Conservation (phyloP, 92 coral and sea anemone species). For the Zoanthus sansibaricus region DNA sequence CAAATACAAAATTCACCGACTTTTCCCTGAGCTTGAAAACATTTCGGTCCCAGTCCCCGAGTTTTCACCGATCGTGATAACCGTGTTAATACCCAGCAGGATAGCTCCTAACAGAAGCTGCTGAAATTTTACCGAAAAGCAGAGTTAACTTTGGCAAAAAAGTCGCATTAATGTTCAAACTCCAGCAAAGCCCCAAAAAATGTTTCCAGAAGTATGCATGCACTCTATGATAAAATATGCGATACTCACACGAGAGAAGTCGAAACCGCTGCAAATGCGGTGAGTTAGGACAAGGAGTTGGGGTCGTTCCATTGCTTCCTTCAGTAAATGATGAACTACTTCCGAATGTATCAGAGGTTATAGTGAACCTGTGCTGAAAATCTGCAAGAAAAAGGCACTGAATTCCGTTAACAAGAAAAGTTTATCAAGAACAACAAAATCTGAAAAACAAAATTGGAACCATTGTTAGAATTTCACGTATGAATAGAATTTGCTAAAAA, state of each 20-base stretch:
- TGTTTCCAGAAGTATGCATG: background rate
- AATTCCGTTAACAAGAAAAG: background rate
- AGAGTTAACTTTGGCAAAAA: too few relatives aligned
- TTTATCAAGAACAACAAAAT: background rate
- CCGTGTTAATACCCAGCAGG: too few relatives aligned
- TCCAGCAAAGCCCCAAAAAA: too few relatives aligned
- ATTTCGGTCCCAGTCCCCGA: too few relatives aligned
- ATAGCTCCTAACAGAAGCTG: too few relatives aligned
- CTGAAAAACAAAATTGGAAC: too few relatives aligned
- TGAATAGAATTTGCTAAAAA: background rate
- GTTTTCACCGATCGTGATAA: too few relatives aligned
- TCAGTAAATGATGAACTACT: slow-evolving; percentile 63
- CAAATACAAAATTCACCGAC: too few relatives aligned
- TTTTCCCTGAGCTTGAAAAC: too few relatives aligned
- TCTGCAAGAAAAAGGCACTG: slow-evolving; percentile 38
- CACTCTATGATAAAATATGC: background rate
- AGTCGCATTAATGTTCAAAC: too few relatives aligned
- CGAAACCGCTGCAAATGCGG: slow-evolving; percentile 71
- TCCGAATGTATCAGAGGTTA: slow-evolving; percentile 80
- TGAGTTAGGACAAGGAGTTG: slow-evolving; percentile 77
- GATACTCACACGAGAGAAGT: slow-evolving; percentile 78
- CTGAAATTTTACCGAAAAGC: too few relatives aligned
- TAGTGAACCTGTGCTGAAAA: slow-evolving; percentile 89
- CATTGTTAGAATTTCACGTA: background rate
- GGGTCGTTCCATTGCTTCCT: slow-evolving; percentile 36